Evolutionary conservation across 2,888 invertebrate species (phyloP), one percentile per base, ranked within the genome.

Genomic region (Apoderus coryli): DNA sequence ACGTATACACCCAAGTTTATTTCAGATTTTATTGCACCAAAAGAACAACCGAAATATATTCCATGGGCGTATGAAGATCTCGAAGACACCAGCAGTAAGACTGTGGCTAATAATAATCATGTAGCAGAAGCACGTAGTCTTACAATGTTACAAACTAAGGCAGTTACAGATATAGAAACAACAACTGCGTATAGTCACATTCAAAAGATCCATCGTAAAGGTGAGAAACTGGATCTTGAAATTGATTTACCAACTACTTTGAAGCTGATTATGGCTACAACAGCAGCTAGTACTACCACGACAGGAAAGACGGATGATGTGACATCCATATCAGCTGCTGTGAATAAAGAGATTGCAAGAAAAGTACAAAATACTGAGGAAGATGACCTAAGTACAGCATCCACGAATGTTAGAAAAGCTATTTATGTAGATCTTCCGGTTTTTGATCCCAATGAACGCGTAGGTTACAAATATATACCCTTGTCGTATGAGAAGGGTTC

Each of bases 1-100:
- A 76, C 76, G 25, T 79, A 81, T 53, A 79, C 81, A 2, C 81
- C 82, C 1, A 72, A 72, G 33, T 69, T 81, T 38, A 57, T 66
- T 4, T 46, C 52, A 3, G 57, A 59, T 32, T 52, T 59, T 24
- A 57, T 59, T 10, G 43, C 45, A 3, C 53, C 54, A 1, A 41
- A 39, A 26, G 42, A 45, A 4, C 16, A n/a, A 5, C 49, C 48
- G 2, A 52, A 48, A 36, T 59, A 57, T 34, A 46, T 60, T 11
- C 59, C 59, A 9, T 43, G 59, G 12, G 38, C 42, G 9, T 56
- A 49, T 30, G 51, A 55, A 9, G 56, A 56, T 30, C 27, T n/a
- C 12, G 33, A 25, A 24, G 25, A 30, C 10, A 23, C 19, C 15
- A 28, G 34, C 3, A 33, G 32, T 10, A 29, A 6, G 10, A 23